Evolutionary conservation across 2,888 invertebrate species (phyloP).

Genomic region (Xanthia togata): DNA sequence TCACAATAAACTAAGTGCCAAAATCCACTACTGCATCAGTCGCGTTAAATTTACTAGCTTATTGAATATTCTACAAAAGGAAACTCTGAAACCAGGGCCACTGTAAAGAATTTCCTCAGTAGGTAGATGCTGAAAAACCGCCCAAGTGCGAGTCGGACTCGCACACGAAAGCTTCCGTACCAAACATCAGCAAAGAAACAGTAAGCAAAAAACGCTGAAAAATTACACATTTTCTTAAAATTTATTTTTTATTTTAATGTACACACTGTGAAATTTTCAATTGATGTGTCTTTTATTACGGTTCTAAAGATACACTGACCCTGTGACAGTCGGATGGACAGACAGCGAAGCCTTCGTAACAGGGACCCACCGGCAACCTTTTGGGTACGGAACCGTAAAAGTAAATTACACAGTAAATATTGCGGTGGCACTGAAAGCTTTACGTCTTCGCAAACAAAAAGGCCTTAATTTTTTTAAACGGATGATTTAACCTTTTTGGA

Average conservation of each 20-base stretch:
- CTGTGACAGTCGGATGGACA: neutral
- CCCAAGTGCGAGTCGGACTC: neutral
- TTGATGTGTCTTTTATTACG: neutral
- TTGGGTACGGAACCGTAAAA: slow-evolving; percentile 1
- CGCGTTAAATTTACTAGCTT: slow-evolving; percentile 27
- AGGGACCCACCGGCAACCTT: neutral
- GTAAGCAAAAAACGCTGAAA: neutral
- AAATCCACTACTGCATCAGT: neutral
- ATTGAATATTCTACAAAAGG: slow-evolving; percentile 54
- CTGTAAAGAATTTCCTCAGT: slow-evolving; percentile 37
- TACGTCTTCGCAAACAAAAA: slow-evolving; percentile 45
- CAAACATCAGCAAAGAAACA: neutral
- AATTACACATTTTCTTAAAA: too few species aligned
- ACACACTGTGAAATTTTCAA: neutral
- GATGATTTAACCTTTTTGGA: slow-evolving; percentile 20
- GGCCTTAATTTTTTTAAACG: slow-evolving; percentile 23
- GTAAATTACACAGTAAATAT: slow-evolving; percentile 53
- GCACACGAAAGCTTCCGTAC: neutral
- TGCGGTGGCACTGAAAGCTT: slow-evolving; percentile 35
- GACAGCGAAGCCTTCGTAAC: neutral
- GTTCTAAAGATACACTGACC: neutral
- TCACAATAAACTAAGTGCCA: slow-evolving; percentile 10
- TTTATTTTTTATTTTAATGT: too few species aligned
- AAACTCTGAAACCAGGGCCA: slow-evolving; percentile 33
- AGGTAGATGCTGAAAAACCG: slow-evolving; percentile 49